A percentile compares a stretch with the other conserved stretches of the same genome.
Evolutionary conservation across 2,797 vertebrate genomes (phyloP).

Genomic region (Arctocebus calabarensis): DNA sequence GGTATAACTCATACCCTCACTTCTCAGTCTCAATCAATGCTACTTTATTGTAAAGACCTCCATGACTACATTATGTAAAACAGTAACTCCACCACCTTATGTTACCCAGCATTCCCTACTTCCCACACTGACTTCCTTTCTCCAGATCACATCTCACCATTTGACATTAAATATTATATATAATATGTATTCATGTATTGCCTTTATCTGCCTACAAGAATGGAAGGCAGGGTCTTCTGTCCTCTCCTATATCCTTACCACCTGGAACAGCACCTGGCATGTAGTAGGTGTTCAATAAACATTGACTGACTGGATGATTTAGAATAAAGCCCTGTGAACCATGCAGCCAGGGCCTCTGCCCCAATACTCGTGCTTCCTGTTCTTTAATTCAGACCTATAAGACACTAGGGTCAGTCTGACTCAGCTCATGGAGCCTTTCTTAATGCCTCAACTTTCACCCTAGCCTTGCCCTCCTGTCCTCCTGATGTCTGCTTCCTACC

Average conservation of each 20-base stretch:
- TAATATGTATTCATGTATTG: neutral
- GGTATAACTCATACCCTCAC: neutral
- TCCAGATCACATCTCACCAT: neutral
- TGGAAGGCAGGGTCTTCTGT: neutral
- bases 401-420: neutral
- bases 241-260: neutral
- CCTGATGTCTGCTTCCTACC: neutral
- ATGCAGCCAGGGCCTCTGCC: neutral
- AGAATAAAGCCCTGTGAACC: neutral
- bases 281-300: slow-evolving; percentile 14
- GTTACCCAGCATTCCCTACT: neutral
- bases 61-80: neutral
- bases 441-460: neutral
- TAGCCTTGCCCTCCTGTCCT: neutral
- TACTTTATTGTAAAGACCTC: neutral
- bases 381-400: slow-evolving; percentile 1
- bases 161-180: neutral
- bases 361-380: neutral
- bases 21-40: neutral
- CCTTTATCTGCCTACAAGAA: slow-evolving; percentile 4
- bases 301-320: neutral
- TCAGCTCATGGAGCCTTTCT: neutral
- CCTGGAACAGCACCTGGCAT: neutral
- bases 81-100: neutral
- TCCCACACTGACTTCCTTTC: neutral